Conservation (phyloP, 1,140 invertebrate species). For the Propsilocerus akamusi region DNA sequence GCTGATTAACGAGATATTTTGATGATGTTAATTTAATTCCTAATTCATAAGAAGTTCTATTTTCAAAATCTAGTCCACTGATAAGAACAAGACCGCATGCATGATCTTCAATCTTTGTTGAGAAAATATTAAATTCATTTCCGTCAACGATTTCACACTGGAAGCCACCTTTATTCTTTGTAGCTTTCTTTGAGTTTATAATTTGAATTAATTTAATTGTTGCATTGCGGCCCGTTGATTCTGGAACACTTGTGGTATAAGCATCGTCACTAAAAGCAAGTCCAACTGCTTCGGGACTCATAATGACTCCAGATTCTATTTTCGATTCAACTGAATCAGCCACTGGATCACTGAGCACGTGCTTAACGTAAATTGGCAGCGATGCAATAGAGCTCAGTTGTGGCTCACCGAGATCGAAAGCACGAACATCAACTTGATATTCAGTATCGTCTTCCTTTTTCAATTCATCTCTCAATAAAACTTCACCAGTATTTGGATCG, state of each 20-base stretch:
- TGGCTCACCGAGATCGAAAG: conserved; percentile 73
- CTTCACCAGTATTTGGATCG: conserved; percentile 58
- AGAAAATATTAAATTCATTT: conserved; percentile 52
- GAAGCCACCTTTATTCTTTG: conserved; percentile 12
- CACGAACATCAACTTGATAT: conserved; percentile 70
- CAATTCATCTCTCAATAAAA: conserved; percentile 62
- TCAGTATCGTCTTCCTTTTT: conserved; percentile 68
- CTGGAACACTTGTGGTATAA: conserved; percentile 60
- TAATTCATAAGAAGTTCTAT: conserved; percentile 47
- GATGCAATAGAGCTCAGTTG: conserved; percentile 59
- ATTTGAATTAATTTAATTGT: conserved; percentile 21
- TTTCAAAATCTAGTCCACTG: conserved; percentile 55
- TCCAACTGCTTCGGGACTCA: conserved; percentile 41
- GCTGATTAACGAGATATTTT: conserved; percentile 54
- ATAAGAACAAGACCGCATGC: conserved; percentile 60
- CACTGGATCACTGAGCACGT: conserved; percentile 36
- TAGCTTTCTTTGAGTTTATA: conserved; percentile 19
- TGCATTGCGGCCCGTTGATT: conserved; percentile 28
- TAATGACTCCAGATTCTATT: conserved; percentile 12
- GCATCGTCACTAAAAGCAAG: conserved; percentile 64
- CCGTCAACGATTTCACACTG: conserved; percentile 52
- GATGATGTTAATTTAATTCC: conserved; percentile 56
- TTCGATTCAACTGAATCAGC: conserved; percentile 10
- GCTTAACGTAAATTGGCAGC: conserved; percentile 63
- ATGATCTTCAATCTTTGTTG: conserved; percentile 47